Evolutionary conservation across 92 coral and sea anemone species (phyloP).

Genomic region (Zoanthus sansibaricus): DNA sequence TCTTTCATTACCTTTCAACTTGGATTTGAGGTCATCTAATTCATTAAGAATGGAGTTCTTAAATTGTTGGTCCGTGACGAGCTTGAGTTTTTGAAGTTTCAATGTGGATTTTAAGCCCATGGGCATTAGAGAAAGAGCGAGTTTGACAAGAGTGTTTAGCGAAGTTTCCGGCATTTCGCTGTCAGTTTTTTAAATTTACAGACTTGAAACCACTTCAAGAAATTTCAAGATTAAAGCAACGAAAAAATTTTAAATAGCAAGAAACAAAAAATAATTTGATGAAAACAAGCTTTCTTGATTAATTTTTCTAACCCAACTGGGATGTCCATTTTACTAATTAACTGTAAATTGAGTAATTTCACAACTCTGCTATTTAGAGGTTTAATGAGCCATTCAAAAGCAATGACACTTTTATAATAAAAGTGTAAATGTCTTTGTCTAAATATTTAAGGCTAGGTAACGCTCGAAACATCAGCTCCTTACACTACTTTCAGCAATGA

Average conservation of each 20-base stretch:
- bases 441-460: too few relatives aligned
- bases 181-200: not conserved
- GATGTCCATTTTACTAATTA: not conserved
- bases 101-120: not conserved
- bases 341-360: not conserved
- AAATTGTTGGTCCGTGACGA: constrained; percentile 16
- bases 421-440: too few relatives aligned
- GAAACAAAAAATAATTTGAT: not conserved
- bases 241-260: too few relatives aligned
- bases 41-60: constrained; percentile 20
- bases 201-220: not conserved
- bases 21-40: constrained; percentile 32
- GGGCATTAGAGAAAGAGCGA: constrained; percentile 14
- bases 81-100: not conserved
- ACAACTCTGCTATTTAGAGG: too few relatives aligned
- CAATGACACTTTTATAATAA: too few relatives aligned
- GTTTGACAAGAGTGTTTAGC: not conserved
- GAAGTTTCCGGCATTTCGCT: not conserved
- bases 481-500: too few relatives aligned
- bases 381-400: too few relatives aligned
- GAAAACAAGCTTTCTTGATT: not conserved
- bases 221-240: not conserved
- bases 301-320: not conserved
- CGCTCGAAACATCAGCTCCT: too few relatives aligned
- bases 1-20: constrained; percentile 29